Evolutionary conservation across 1,140 invertebrate genomes (phyloP).

Genomic region (Papilio helenus): DNA sequence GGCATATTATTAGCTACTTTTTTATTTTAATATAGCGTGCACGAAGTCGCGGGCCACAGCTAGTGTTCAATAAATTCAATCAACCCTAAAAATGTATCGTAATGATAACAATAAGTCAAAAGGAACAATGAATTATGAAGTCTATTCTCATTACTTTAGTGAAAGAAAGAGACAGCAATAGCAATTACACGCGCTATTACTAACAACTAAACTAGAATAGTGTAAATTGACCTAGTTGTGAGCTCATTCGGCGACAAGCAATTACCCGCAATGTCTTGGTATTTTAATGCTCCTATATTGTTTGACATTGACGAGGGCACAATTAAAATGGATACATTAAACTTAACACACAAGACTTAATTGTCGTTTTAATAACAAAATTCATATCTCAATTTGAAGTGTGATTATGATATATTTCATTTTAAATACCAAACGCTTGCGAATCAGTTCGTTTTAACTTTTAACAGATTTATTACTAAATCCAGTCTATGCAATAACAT

Average conservation of each 20-base stretch:
- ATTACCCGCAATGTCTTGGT: slow-evolving; percentile 10
- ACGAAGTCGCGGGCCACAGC: too few relatives aligned
- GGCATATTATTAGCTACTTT: too few relatives aligned
- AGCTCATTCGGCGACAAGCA: slow-evolving; percentile 9
- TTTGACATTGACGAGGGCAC: slow-evolving; percentile 10
- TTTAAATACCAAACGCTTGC: too few relatives aligned
- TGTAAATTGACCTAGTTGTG: slow-evolving; percentile 5
- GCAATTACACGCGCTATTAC: background rate
- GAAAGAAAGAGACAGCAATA: background rate
- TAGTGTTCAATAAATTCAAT: background rate
- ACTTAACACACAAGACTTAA: slow-evolving; percentile 6
- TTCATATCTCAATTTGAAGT: background rate
- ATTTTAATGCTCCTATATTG: slow-evolving; percentile 2
- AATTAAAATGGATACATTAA: slow-evolving; percentile 16
- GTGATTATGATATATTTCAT: background rate
- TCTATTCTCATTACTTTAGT: background rate
- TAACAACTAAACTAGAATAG: background rate
- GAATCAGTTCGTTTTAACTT: background rate
- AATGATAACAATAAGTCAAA: background rate
- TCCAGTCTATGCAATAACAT: background rate
- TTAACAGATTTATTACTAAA: background rate
- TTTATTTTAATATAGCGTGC: too few relatives aligned
- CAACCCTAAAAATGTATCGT: background rate
- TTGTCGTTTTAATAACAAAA: slow-evolving; percentile 16
- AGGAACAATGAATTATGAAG: background rate